Conservation (phyloP, 2,113 vertebrate species). For the Neotoma lepida region DNA sequence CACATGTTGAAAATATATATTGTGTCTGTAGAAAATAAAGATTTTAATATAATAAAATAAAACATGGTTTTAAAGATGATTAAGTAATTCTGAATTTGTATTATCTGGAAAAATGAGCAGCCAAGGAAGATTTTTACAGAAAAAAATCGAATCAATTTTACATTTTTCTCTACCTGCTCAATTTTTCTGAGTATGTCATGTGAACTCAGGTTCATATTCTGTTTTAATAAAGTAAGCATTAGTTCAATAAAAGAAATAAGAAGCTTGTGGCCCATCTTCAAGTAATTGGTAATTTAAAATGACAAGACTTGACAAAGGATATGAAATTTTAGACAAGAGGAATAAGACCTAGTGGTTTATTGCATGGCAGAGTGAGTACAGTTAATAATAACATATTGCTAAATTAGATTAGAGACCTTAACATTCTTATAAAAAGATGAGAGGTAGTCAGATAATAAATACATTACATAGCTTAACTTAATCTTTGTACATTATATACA, state of each 20-base stretch:
- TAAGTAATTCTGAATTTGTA: slow-evolving; percentile 37
- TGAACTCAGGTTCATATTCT: slow-evolving; percentile 30
- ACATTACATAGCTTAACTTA: not conserved
- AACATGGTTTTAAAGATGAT: slow-evolving; percentile 30
- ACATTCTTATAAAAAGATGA: not conserved
- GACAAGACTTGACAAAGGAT: not conserved
- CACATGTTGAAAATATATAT: slow-evolving; percentile 15
- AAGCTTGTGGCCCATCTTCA: slow-evolving; percentile 32
- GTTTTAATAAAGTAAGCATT: slow-evolving; percentile 35
- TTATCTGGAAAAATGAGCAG: slow-evolving; percentile 51
- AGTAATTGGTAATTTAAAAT: slow-evolving; percentile 54
- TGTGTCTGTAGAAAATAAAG: not conserved
- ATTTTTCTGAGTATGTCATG: slow-evolving; percentile 60
- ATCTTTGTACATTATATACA: not conserved
- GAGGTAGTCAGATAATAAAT: not conserved
- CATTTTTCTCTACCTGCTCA: slow-evolving; percentile 32
- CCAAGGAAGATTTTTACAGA: slow-evolving; percentile 11
- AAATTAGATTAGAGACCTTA: not conserved
- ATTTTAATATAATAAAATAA: slow-evolving; percentile 43
- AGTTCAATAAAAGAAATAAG: slow-evolving; percentile 48
- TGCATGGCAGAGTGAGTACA: not conserved
- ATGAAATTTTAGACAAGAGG: not conserved
- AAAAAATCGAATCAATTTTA: slow-evolving; percentile 17
- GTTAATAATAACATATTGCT: not conserved
- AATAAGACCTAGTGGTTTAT: not conserved